Percentiles rank a stretch among this genome's conserved stretches.
Conservation (phyloP, 2,113 vertebrate species). For the Dryoscopus gambensis region DNA sequence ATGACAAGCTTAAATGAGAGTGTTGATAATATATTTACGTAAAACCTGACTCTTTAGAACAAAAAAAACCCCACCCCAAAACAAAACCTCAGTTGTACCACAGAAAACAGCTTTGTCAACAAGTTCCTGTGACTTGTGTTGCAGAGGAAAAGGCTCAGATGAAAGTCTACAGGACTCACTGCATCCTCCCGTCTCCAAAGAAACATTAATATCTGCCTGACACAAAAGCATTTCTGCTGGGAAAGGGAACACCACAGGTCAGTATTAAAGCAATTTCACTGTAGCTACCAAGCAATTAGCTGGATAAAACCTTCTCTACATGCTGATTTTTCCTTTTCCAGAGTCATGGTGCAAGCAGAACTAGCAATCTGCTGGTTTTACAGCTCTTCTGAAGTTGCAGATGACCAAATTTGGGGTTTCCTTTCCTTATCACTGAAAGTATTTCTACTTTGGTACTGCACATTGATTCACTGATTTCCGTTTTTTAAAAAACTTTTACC, state of each 20-base stretch:
- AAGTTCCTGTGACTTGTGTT: neutral
- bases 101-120: conserved; percentile 8
- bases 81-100: neutral
- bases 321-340: neutral
- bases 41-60: neutral
- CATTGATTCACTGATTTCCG: neutral
- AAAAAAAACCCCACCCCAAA: neutral
- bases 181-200: neutral
- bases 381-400: neutral
- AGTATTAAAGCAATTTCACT: neutral
- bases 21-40: neutral
- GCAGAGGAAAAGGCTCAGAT: neutral
- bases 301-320: neutral
- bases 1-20: neutral
- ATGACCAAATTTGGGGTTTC: neutral
- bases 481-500: neutral
- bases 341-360: neutral
- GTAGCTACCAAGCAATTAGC: neutral
- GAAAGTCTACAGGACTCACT: neutral
- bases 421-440: neutral
- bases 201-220: neutral
- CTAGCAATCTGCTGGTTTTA: neutral
- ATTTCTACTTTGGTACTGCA: neutral
- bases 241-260: neutral
- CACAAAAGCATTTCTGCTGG: neutral